Evolutionary conservation across 1,140 invertebrate species (phyloP).

Genomic region (Acromyrmex echinatior): DNA sequence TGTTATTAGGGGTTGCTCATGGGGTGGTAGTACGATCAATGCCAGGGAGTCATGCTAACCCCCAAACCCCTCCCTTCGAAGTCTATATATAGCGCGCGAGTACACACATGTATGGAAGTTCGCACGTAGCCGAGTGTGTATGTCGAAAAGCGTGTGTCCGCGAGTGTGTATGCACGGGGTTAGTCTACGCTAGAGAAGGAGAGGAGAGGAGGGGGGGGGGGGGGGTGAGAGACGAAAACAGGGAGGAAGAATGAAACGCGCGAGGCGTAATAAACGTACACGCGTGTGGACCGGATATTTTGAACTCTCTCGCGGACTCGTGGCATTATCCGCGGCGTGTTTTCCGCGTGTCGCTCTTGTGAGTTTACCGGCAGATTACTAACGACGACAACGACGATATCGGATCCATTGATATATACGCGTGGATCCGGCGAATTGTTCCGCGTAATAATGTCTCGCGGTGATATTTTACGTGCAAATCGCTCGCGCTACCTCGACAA

Average conservation of each 20-base stretch:
- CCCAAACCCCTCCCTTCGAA: constrained; percentile 69
- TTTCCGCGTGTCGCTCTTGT: constrained; percentile 27
- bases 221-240: background rate
- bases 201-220: background rate
- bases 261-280: constrained; percentile 39
- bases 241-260: constrained; percentile 52
- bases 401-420: constrained; percentile 32
- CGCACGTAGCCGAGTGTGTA: background rate
- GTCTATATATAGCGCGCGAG: constrained; percentile 73
- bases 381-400: constrained; percentile 20
- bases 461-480: constrained; percentile 43
- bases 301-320: constrained; percentile 27
- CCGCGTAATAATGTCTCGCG: constrained; percentile 47
- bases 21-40: constrained; percentile 85
- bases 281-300: constrained; percentile 50
- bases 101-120: constrained; percentile 55
- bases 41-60: constrained; percentile 83
- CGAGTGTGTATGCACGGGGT: constrained; percentile 11
- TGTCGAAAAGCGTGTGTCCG: constrained; percentile 37
- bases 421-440: constrained; percentile 41
- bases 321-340: constrained; percentile 52
- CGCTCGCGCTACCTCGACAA: background rate
- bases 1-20: constrained; percentile 86
- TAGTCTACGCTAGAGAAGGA: constrained; percentile 25
- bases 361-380: constrained; percentile 22